Evolutionary conservation across 2,888 invertebrate genomes (phyloP), one percentile per base, ranked within the genome.

Genomic region (Agriopis marginaria): DNA sequence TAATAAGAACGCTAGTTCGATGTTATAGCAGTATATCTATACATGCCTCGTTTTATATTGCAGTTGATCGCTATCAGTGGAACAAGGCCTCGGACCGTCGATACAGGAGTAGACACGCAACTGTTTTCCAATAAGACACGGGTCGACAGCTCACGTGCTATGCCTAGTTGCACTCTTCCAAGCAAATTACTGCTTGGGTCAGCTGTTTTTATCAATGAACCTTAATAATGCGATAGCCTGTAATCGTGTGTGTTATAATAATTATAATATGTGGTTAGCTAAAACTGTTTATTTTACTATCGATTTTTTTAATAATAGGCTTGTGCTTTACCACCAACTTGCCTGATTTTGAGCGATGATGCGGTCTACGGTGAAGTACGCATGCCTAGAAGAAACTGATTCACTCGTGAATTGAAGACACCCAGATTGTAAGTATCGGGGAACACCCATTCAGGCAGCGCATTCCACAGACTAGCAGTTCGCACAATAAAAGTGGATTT

Each of bases 131-230:
- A 85, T 80, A 86, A 83, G 75, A 65, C 79, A 92, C 89, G 90
- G 91, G 87, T 92, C 90, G 89, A 66, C 82, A 83, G 83, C 80
- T 91, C 90, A 89, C 88, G 88, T 89, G 90, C 79, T 77, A 77
- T 75, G 75, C 70, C 74, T 63, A 75, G 78, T 80, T 78, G 77
- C 82, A 82, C 75, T 77, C 75, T 77, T 75, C 78, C 82, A 76
- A 79, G 80, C 76, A 80, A 74, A 81, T 74, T 77, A 79, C 75
- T 78, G 82, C 76, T 84, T 82, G 85, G 89, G 87, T 89, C 90
- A 89, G 74, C 80, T 79, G 82, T 7, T 81, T 83, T 82, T 78
- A 86, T 85, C 79, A 79, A 83, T 81, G 79, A 83, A 80, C 80
- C 80, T 65, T 78, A 83, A 77, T 81, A 78, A 86, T 82, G 81